These are phyloP conservation scores for Ibycter americanus DNA, from an alignment of 2,797 vertebrate species.

Conservation along the genomic window DNA sequence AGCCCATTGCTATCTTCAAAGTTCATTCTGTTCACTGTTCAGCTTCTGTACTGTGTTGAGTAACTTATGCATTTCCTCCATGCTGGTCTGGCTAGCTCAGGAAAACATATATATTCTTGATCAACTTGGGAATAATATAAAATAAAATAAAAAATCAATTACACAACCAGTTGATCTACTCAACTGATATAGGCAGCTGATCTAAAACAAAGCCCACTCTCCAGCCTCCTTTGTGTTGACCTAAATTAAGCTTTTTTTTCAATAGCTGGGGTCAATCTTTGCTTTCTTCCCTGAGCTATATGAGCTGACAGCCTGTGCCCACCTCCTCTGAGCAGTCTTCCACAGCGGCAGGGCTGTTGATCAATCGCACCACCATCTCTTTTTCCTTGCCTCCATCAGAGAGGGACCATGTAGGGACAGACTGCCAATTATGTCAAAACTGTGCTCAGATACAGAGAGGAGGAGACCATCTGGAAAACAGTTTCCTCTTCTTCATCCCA, in stretches of 20 bases:
- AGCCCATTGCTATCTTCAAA: not conserved
- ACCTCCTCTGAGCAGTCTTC: not conserved
- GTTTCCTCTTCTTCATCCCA: not conserved
- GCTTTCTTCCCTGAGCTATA: not conserved
- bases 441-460: not conserved
- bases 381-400: not conserved
- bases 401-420: not conserved
- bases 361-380: not conserved
- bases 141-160: not conserved
- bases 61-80: not conserved
- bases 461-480: not conserved
- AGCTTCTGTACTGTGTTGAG: not conserved
- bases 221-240: accelerated
- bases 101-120: not conserved
- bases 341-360: not conserved
- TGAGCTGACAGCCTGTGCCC: not conserved
- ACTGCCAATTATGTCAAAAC: not conserved
- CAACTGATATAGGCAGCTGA: not conserved
- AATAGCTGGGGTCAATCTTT: not conserved
- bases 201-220: not conserved
- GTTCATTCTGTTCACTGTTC: not conserved
- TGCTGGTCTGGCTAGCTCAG: not conserved
- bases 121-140: not conserved
- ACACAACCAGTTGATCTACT: not conserved
- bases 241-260: not conserved